Percentiles rank a stretch among this genome's conserved stretches.
These are phyloP conservation scores for Alosa alosa DNA, from an alignment of 2,113 vertebrate species.

Conservation along the genomic window DNA sequence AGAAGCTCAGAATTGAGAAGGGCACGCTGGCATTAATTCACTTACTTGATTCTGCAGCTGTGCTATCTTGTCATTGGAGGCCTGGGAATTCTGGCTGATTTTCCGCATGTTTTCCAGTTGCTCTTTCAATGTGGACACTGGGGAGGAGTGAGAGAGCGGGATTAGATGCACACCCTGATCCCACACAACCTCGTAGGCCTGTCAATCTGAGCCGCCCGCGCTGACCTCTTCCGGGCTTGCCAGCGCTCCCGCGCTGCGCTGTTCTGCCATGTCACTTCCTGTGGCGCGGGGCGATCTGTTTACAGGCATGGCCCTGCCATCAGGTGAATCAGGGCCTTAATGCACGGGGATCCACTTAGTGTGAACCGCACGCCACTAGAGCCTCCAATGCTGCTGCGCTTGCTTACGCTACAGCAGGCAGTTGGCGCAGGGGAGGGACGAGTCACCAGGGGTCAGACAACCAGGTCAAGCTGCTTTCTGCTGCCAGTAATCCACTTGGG, in stretches of 20 bases:
- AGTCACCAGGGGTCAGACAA: not conserved
- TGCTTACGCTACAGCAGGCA: not conserved
- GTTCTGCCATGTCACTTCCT: not conserved
- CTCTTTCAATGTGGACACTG: constrained; percentile 94
- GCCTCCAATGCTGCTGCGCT: not conserved
- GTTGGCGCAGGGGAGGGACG: not conserved
- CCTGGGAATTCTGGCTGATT: constrained; percentile 90
- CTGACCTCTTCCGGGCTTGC: not conserved
- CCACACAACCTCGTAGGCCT: not conserved
- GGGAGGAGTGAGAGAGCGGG: constrained; percentile 42
- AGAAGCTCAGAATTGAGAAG: not conserved
- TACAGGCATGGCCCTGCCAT: not conserved
- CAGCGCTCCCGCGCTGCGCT: not conserved
- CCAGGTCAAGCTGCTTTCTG: not conserved
- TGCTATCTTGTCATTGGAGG: constrained; percentile 87
- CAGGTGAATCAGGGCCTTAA: not conserved
- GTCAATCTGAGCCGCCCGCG: not conserved
- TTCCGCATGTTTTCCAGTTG: constrained; percentile 95
- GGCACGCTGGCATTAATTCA: constrained; percentile 7
- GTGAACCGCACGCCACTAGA: not conserved
- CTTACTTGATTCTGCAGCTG: constrained; percentile 94
- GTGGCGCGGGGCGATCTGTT: not conserved
- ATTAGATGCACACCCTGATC: not conserved
- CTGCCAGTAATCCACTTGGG: constrained; percentile 16
- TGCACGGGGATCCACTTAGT: constrained; percentile 7